Percentiles rank a stretch among this genome's conserved stretches.
phyloP scores from a whole-genome alignment of 2,797 vertebrate genomes.

The Acestrorhynchus altus region DNA sequence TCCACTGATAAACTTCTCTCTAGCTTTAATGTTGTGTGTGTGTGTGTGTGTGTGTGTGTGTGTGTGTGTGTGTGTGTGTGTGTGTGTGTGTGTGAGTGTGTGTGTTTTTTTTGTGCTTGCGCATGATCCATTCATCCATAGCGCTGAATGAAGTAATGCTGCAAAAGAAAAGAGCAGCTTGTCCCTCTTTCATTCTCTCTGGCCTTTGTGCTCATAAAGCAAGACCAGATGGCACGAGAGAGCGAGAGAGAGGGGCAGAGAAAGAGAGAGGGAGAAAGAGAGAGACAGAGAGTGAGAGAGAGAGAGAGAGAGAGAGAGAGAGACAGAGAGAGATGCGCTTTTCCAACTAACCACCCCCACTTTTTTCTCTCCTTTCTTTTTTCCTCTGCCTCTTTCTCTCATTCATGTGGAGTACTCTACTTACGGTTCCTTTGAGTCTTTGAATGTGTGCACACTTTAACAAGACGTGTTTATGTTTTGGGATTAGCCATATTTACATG shows the following conservation, averaged over 20 bases:
- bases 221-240: slow-evolving; percentile 53
- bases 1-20: slow-evolving; percentile 41
- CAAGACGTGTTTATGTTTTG: slow-evolving; percentile 63
- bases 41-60: neutral
- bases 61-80: slow-evolving; percentile 7
- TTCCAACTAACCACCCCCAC: slow-evolving; percentile 25
- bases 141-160: slow-evolving; percentile 54
- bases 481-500: slow-evolving; percentile 57
- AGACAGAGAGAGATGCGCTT: slow-evolving; percentile 39
- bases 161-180: slow-evolving; percentile 54
- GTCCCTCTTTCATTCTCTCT: slow-evolving; percentile 54
- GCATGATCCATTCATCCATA: slow-evolving; percentile 47
- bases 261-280: slow-evolving; percentile 15
- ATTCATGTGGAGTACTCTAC: slow-evolving; percentile 47
- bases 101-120: slow-evolving; percentile 37
- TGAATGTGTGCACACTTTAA: slow-evolving; percentile 69
- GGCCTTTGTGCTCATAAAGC: slow-evolving; percentile 54
- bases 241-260: slow-evolving; percentile 30
- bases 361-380: neutral
- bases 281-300: slow-evolving; percentile 16
- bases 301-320: slow-evolving; percentile 17
- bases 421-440: slow-evolving; percentile 33
- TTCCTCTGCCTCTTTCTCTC: slow-evolving; percentile 27
- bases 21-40: neutral
- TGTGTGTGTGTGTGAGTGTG: neutral